Evolutionary conservation across 2,888 invertebrate species (phyloP).

Genomic region (Drosophila nr. perissopoda): DNA sequence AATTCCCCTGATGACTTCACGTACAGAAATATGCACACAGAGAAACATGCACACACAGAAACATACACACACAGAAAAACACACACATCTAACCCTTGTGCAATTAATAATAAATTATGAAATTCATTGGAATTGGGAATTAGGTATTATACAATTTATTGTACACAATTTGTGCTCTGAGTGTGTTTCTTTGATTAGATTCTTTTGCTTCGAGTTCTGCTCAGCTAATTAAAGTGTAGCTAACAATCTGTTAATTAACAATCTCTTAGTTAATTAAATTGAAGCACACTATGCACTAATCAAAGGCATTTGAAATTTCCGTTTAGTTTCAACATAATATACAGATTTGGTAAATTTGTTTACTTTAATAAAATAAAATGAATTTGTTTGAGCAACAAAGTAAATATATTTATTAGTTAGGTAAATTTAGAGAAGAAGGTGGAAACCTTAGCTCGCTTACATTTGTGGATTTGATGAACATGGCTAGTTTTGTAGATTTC

Average conservation of each 20-base stretch:
- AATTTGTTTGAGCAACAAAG: background rate
- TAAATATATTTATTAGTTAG: background rate
- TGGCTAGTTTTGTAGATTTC: too few relatives aligned
- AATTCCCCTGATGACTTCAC: conserved; percentile 29
- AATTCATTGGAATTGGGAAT: conserved; percentile 64
- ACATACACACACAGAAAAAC: background rate
- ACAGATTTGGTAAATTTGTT: background rate
- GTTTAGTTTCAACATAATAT: background rate
- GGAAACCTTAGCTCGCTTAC: too few relatives aligned
- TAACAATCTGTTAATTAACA: conserved; percentile 7
- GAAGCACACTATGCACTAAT: conserved; percentile 14
- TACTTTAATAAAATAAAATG: background rate
- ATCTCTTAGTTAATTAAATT: conserved; percentile 40
- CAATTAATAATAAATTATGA: conserved; percentile 77
- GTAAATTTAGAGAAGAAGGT: too few relatives aligned
- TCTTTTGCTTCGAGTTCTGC: conserved; percentile 24
- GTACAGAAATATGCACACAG: background rate
- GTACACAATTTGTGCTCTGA: conserved; percentile 27
- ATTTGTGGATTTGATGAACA: too few relatives aligned
- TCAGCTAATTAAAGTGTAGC: conserved; percentile 25
- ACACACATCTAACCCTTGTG: conserved; percentile 23
- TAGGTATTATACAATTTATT: conserved; percentile 7
- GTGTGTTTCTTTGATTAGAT: conserved; percentile 34
- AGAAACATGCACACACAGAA: background rate
- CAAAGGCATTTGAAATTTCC: conserved; percentile 22